Evolutionary conservation across 2,113 vertebrate species (phyloP), one percentile per base, ranked within the genome.

Genomic region (Rynchops niger): DNA sequence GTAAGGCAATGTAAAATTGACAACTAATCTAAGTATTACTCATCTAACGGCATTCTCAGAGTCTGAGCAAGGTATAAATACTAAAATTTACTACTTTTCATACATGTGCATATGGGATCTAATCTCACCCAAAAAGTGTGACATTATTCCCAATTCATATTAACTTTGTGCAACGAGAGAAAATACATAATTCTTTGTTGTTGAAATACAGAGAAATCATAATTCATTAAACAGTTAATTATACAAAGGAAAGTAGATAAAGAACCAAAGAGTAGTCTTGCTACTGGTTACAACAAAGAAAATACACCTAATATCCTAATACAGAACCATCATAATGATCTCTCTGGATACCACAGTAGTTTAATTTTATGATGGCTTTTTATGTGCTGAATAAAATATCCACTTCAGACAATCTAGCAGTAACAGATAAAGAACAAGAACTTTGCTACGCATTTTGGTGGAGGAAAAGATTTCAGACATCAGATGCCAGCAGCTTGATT

Each of bases 1-100:
- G 21, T 82, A 89, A 95, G 84, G 93, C 88, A 89, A 86, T 13
- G 69, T 56, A 82, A 90, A 96, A 95, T 30, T 45, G 52, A 52
- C 52, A 88, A 59, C 27, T 78, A 62, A 76, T 84, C 82, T 90
- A 92, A 83, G 86, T 16, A 29, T 78, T 47, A 34, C 29, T 82
- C 66, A 71, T 82, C 53, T 36, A 90, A 66, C 27, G 19, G 32
- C 38, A 88, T 86, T 84, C 38, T 55, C 38, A 83, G 65, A 58
- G 50, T 50, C 34, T 43, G 45, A 93, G 79, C 45, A 88, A 87
- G 23, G 21, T 66, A 81, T 63, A 90, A 85, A 82, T 43, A 69
- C 40, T 71, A 58, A 73, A 29, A 84, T 82, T 73, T 69, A 82
- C 11, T 15, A 38, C 9, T 45, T 70, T 92, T 92, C 63, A 47